phyloP scores from a whole-genome alignment of 1,140 invertebrate species.

The Anoplophora glabripennis region DNA sequence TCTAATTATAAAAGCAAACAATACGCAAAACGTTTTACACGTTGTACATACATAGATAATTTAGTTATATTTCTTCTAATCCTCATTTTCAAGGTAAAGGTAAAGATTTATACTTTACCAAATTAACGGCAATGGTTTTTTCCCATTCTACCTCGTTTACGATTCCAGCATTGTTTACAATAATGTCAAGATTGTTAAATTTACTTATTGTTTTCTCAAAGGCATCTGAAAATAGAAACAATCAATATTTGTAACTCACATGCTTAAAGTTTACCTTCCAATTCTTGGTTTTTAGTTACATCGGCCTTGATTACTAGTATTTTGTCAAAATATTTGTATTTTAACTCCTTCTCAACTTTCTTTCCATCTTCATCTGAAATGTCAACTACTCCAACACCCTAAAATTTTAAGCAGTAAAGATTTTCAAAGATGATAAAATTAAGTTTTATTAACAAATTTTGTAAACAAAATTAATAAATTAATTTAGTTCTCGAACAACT shows the following conservation, averaged over 20 bases:
- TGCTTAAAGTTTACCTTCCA: slow-evolving; percentile 29
- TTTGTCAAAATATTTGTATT: slow-evolving; percentile 29
- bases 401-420: not conserved
- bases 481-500: too few species aligned
- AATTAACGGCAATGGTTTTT: slow-evolving; percentile 51
- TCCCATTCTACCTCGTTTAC: slow-evolving; percentile 52
- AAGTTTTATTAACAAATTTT: too few species aligned
- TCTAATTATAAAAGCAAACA: too few species aligned
- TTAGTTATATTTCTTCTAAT: not conserved
- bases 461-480: too few species aligned
- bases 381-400: slow-evolving; percentile 40
- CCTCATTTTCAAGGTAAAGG: not conserved
- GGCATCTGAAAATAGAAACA: slow-evolving; percentile 22
- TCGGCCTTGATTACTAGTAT: slow-evolving; percentile 34
- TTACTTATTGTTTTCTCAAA: slow-evolving; percentile 32
- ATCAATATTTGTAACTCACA: not conserved
- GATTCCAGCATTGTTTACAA: slow-evolving; percentile 54
- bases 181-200: slow-evolving; percentile 50
- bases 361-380: slow-evolving; percentile 25
- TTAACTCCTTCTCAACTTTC: slow-evolving; percentile 20
- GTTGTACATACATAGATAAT: too few species aligned
- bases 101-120: slow-evolving; percentile 44
- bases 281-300: slow-evolving; percentile 22
- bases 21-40: too few species aligned
- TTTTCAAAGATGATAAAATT: too few species aligned